Base-by-base conservation (phyloP, 2,888 invertebrate genomes). In the Eudasyphora cyanicolor region DNA sequence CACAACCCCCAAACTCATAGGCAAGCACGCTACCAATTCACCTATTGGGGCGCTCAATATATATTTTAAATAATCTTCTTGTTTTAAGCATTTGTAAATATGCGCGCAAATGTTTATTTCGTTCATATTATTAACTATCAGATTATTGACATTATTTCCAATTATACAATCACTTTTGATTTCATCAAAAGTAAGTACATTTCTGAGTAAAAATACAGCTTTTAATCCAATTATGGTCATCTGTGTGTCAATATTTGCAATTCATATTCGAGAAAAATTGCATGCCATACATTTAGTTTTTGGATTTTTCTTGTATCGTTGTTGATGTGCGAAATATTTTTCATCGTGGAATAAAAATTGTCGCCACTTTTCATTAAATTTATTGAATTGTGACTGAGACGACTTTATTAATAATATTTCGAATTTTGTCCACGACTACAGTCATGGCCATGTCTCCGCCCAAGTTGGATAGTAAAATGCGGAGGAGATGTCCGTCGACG, bases 121-220 rank as follows among this genome's bases (percentile, higher is more conserved):
- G 1, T 51, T 19, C n/a, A 10, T 57, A n/a, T 29, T 38, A 38
- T 38, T 38, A 7, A 38, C 12, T 38, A 10, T 38, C 6, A 2
- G 29, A 6, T 32, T 60, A n/a, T 60, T 12, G 2, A 24, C n/a
- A 60, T 57, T 24, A 57, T 60, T 60, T n/a, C 10, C 29, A 60
- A 29, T 60, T 12, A 29, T 29, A 60, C 60, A 60, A 60, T 32
- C 14, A 60, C 32, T 57, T 57, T 57, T 57, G 57, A 57, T 57
- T 57, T 57, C 57, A 57, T 27, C 27, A 3, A 57, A 27, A 57
- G 27, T 7, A 24, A 27, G 57, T 57, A 7, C 2, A 57, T 27
- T 57, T 27, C n/a, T 45, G n/a, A 45, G n/a, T n/a, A n/a, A 2
- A 12, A 12, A n/a, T 2, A n/a, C 12, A 38, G 2, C 7, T 45